Percentiles rank a stretch among this genome's conserved stretches.
Evolutionary conservation across 2,888 invertebrate genomes (phyloP).

Genomic region (Cylindroiulus punctatus): DNA sequence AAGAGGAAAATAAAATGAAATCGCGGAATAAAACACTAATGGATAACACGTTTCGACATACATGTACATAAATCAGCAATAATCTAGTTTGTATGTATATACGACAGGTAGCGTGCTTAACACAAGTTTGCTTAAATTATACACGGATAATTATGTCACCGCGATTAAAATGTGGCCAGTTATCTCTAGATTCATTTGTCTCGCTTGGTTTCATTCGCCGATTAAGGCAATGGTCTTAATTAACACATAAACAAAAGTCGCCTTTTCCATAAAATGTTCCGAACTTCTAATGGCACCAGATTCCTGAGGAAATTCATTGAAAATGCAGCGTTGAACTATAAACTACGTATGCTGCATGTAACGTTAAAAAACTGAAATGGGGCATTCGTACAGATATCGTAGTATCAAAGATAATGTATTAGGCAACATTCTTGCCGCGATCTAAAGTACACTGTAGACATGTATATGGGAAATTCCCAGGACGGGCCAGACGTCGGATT

Average conservation of each 20-base stretch:
- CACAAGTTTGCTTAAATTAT: not conserved
- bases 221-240: constrained; percentile 19
- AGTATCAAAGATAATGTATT: not conserved
- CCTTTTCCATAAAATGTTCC: not conserved
- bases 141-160: constrained; percentile 19
- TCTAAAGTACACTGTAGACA: too few species aligned
- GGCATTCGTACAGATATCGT: constrained; percentile 8
- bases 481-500: not conserved
- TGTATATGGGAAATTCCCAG: constrained; percentile 36
- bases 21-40: not conserved
- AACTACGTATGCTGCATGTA: not conserved
- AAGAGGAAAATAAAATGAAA: not conserved
- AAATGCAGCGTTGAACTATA: too few species aligned
- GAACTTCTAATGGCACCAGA: not conserved
- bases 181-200: not conserved
- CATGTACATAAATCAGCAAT: not conserved
- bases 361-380: constrained; percentile 19
- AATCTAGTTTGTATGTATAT: not conserved
- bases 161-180: not conserved
- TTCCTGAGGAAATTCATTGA: not conserved
- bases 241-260: not conserved
- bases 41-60: not conserved
- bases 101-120: not conserved
- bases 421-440: not conserved
- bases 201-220: not conserved